Evolutionary conservation across 1,140 invertebrate genomes (phyloP).

Genomic region (Eriosoma lanigerum): DNA sequence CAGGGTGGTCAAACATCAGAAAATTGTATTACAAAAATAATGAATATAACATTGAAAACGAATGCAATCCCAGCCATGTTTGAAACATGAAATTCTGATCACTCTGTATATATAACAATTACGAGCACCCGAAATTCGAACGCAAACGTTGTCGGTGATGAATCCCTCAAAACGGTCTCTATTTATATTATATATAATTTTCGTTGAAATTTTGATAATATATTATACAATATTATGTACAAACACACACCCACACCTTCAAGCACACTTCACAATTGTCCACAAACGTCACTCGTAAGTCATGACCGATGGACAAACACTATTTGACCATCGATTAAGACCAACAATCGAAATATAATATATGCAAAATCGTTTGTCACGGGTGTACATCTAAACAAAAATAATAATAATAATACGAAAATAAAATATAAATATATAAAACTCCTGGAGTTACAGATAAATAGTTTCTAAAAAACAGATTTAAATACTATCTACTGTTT

Average conservation of each 20-base stretch:
- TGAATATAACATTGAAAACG: too few relatives aligned
- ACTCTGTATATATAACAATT: background rate
- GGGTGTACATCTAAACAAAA: background rate
- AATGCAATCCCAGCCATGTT: too few relatives aligned
- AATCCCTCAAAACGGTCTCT: too few relatives aligned
- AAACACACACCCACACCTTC: background rate
- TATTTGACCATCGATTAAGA: slow-evolving; percentile 16
- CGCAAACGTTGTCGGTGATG: too few relatives aligned
- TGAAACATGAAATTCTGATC: background rate
- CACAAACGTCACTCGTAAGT: background rate
- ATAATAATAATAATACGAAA: slow-evolving; percentile 1
- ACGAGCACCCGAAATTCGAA: slow-evolving; percentile 11
- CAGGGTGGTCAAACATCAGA: too few relatives aligned
- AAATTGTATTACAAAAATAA: too few relatives aligned
- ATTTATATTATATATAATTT: too few relatives aligned
- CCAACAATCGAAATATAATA: slow-evolving; percentile 5
- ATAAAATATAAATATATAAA: too few relatives aligned
- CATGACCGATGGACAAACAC: slow-evolving; percentile 6
- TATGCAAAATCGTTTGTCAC: background rate
- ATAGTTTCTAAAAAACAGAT: too few relatives aligned
- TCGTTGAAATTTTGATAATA: too few relatives aligned
- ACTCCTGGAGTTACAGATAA: too few relatives aligned
- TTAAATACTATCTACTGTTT: too few relatives aligned
- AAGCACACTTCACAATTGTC: background rate
- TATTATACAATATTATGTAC: background rate